Evolutionary conservation across 2,797 vertebrate species (phyloP), one percentile per base, ranked within the genome.

Genomic region (Mus spretus): DNA sequence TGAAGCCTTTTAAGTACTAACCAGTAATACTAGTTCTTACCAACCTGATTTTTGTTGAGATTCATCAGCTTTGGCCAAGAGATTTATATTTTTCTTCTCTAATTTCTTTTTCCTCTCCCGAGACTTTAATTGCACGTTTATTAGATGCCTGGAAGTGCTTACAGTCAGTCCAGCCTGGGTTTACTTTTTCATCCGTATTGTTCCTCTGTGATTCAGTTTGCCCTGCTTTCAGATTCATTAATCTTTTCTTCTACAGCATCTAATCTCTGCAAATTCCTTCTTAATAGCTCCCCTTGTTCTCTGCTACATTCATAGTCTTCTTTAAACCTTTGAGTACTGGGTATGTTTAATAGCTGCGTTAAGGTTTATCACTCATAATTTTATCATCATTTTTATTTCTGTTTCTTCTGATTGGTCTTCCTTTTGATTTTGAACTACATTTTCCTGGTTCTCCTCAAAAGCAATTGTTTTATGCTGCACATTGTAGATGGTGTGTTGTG

Each of bases 211-310:
- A 50, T 90, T 95, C 53, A 20, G 4, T 88, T 88, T 88, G 65
- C 12, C 34, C 37, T 59, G 26, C 92, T 47, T 59, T 87, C 82
- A 82, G 2, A 40, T 77, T 93, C 57, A 47, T n/a, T 53, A 31
- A 85, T 67, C 19, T 84, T 78, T 92, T 93, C 75, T 96, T 50
- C 40, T 57, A 3, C 1, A n/a, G 22, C n/a, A 9, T 91, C 59
- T 85, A 91, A 47, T 89, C 63, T 82, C 55, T 81, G 47, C 79
- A n/a, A 50, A 44, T 95, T 28, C 17, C 72, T 89, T 91, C 81
- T 82, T 57, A 37, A 37, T 2, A 79, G 22, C 55, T 65, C 88
- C 63, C 22, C 4, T 72, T 92, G 75, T n/a, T 74, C 74, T 95
- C 70, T 84, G 88, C 91, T 70, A 61, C 24, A 61, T 79, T 80